Percentiles rank a stretch among this genome's conserved stretches.
Evolutionary conservation across 2,113 vertebrate genomes (phyloP).

Genomic region (Halcyon senegalensis): DNA sequence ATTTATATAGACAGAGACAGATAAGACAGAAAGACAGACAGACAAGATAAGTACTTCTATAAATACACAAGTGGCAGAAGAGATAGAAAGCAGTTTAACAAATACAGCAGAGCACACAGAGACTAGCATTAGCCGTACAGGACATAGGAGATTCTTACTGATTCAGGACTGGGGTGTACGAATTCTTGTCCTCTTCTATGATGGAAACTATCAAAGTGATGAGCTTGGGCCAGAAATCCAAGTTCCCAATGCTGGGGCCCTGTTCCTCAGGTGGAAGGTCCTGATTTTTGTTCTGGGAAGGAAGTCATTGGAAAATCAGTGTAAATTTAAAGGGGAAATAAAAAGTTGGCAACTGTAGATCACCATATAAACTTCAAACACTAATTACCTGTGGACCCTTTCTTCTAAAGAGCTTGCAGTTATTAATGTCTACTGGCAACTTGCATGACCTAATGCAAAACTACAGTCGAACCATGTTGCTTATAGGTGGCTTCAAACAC

Average conservation of each 20-base stretch:
- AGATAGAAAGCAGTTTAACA: constrained; percentile 59
- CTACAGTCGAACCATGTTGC: background rate
- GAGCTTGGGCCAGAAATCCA: constrained; percentile 99
- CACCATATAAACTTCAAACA: background rate
- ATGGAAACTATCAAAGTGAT: constrained; percentile 98
- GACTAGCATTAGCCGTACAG: background rate
- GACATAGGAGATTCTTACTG: constrained; percentile 81
- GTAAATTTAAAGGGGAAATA: background rate
- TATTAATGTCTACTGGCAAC: background rate
- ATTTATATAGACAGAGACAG: constrained; percentile 80
- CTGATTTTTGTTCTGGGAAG: constrained; percentile 83
- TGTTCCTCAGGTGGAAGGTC: constrained; percentile 91
- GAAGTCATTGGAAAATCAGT: background rate
- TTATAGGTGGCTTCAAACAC: background rate
- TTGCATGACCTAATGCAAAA: background rate
- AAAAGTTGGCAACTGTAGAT: background rate
- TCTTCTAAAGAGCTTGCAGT: background rate
- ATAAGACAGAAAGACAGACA: constrained; percentile 79
- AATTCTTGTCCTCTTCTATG: constrained; percentile 97
- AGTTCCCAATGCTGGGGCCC: constrained; percentile 92
- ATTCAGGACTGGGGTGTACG: constrained; percentile 93
- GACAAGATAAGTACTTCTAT: constrained; percentile 68
- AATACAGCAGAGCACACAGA: constrained; percentile 2
- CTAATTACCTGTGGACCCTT: background rate
- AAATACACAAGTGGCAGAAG: constrained; percentile 65